phyloP scores from a whole-genome alignment of 1,140 invertebrate species.

The Drosophila carrolli region DNA sequence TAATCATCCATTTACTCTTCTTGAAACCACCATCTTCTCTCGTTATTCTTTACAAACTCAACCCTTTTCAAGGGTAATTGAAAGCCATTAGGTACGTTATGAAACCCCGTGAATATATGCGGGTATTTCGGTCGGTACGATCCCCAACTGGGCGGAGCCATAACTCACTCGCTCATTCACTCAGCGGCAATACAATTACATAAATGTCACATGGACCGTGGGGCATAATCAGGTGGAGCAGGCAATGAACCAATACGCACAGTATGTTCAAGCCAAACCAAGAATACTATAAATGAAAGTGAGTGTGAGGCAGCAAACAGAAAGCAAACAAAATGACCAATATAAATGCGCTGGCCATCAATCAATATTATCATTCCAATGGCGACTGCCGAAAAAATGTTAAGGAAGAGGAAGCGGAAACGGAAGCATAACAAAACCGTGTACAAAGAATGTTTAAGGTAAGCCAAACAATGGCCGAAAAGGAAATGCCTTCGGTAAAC shows the following conservation, averaged over 20 bases:
- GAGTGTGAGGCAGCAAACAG: conserved; percentile 4
- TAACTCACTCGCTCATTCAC: conserved; percentile 30
- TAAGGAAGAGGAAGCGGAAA: conserved; percentile 57
- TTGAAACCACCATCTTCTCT: not conserved
- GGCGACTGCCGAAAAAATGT: conserved; percentile 35
- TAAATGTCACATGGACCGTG: conserved; percentile 59
- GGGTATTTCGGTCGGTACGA: conserved; percentile 1
- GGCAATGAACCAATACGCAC: conserved; percentile 52
- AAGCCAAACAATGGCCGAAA: conserved; percentile 42
- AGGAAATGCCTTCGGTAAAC: conserved; percentile 72
- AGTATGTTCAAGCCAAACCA: conserved; percentile 7
- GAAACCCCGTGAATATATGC: not conserved
- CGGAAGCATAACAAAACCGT: conserved; percentile 45
- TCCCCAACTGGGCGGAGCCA: conserved; percentile 14
- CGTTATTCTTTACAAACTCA: conserved; percentile 1
- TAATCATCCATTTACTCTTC: too few species aligned
- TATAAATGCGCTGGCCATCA: conserved; percentile 69
- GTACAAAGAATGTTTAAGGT: conserved; percentile 53
- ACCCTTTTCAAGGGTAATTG: conserved; percentile 26
- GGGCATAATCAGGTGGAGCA: conserved; percentile 63
- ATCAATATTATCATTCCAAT: conserved; percentile 64
- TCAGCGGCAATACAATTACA: conserved; percentile 60
- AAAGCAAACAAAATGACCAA: conserved; percentile 34
- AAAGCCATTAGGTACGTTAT: conserved; percentile 19
- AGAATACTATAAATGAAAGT: not conserved